Evolutionary conservation across 2,797 vertebrate species (phyloP).

Genomic region (Falco concolor): DNA sequence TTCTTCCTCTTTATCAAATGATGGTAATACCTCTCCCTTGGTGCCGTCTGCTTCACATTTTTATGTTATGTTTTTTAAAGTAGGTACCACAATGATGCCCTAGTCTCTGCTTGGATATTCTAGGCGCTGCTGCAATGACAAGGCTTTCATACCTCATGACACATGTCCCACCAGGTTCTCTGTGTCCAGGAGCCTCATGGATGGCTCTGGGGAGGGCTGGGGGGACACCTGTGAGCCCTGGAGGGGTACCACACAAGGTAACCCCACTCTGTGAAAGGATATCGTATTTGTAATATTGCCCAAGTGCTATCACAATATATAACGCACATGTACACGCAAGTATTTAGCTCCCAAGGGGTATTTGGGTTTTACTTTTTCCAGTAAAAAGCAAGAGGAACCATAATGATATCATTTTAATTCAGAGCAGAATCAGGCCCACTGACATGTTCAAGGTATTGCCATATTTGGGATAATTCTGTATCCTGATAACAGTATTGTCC

Average conservation of each 20-base stretch:
- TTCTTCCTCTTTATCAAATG: background rate
- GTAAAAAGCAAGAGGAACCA: background rate
- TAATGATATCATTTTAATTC: background rate
- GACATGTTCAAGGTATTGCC: background rate
- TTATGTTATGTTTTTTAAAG: background rate
- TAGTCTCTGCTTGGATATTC: background rate
- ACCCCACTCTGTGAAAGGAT: background rate
- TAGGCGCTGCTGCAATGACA: background rate
- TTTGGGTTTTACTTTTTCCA: background rate
- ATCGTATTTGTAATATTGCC: background rate
- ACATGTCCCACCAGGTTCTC: background rate
- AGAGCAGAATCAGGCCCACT: background rate
- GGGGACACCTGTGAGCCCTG: background rate
- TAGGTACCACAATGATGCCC: fast-evolving
- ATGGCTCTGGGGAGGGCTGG: background rate
- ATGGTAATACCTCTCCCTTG: background rate
- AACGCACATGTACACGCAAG: fast-evolving
- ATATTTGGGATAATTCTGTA: background rate
- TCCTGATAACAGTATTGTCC: background rate
- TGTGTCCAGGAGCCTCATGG: background rate
- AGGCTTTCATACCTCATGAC: background rate
- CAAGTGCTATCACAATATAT: fast-evolving
- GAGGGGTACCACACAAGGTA: fast-evolving
- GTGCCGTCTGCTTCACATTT: fast-evolving
- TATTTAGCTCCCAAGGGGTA: background rate